phyloP scores from a whole-genome alignment of 2,797 vertebrate genomes.

The Pseudocheirus occidentalis region DNA sequence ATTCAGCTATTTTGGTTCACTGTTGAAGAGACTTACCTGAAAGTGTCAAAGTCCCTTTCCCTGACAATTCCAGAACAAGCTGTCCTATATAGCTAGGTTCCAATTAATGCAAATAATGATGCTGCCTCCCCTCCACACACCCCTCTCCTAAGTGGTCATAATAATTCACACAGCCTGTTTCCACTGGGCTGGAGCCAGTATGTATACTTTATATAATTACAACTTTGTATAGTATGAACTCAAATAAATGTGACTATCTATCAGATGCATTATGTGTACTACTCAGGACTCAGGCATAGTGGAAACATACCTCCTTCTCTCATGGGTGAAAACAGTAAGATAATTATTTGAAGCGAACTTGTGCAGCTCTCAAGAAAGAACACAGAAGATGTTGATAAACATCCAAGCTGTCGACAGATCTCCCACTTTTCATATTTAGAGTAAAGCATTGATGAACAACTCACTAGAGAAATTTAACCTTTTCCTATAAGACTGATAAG shows the following conservation, averaged over 20 bases:
- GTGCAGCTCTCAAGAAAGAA: background rate
- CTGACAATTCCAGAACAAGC: background rate
- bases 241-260: background rate
- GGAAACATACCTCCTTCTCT: background rate
- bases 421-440: background rate
- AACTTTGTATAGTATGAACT: background rate
- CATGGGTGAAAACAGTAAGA: background rate
- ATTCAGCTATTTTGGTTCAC: background rate
- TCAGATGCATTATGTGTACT: background rate
- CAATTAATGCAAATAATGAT: background rate
- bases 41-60: background rate
- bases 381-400: background rate
- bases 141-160: background rate
- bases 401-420: background rate
- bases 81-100: background rate
- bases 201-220: background rate
- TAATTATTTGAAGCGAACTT: background rate
- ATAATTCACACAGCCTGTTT: background rate
- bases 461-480: background rate
- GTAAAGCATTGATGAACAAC: background rate
- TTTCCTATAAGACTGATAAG: background rate
- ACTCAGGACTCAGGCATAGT: background rate
- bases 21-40: background rate
- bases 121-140: background rate
- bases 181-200: background rate